Evolutionary conservation across 2,888 invertebrate species (phyloP).

Genomic region (Clistopyga incitator): DNA sequence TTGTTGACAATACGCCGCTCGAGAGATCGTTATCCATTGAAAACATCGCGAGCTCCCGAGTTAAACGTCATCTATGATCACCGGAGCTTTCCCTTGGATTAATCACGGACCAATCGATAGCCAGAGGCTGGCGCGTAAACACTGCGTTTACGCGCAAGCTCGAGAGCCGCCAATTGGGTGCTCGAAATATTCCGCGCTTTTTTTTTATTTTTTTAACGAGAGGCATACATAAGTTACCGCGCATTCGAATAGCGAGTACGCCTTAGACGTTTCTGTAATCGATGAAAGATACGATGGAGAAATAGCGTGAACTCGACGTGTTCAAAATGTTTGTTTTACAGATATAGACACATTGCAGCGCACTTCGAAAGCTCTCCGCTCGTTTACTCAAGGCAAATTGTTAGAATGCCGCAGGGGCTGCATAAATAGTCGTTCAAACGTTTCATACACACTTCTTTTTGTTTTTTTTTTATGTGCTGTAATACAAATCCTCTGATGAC

Average conservation of each 20-base stretch:
- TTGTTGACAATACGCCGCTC: constrained; percentile 71
- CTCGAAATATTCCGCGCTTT: constrained; percentile 1
- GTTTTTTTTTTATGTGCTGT: background rate
- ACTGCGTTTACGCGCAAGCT: background rate
- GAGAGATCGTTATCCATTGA: constrained; percentile 71
- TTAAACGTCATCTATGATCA: constrained; percentile 46
- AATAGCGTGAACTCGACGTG: constrained; percentile 25
- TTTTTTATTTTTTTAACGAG: background rate
- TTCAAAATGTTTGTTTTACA: constrained; percentile 29
- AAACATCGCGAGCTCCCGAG: constrained; percentile 60
- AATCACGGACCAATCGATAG: constrained; percentile 60
- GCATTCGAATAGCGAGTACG: background rate
- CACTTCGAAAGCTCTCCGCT: background rate
- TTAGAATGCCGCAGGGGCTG: background rate
- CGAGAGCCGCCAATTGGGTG: background rate
- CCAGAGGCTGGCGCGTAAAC: background rate
- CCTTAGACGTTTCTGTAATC: constrained; percentile 9
- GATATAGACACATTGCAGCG: background rate
- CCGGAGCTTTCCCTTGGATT: constrained; percentile 35
- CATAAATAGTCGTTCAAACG: background rate
- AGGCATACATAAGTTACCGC: background rate
- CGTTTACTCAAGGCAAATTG: background rate
- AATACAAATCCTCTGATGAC: background rate
- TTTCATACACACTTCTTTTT: background rate
- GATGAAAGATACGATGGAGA: constrained; percentile 15